A percentile compares a stretch with the other conserved stretches of the same genome.
phyloP scores from a whole-genome alignment of 2,113 vertebrate genomes.

The Pelusios castaneus region DNA sequence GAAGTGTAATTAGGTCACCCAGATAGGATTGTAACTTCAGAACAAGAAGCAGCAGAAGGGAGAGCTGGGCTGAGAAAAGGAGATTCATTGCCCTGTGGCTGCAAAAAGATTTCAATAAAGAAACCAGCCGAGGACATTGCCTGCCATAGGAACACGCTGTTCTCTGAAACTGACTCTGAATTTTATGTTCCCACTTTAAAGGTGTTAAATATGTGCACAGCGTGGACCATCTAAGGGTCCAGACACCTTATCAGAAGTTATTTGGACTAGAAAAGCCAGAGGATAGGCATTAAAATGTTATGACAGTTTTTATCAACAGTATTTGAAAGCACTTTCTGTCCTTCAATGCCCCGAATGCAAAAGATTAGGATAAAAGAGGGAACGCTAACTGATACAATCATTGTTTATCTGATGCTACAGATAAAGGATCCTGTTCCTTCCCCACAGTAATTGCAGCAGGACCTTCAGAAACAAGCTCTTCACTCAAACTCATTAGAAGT shows the following conservation, averaged over 20 bases:
- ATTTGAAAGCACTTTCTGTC: slow-evolving; percentile 11
- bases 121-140: not conserved
- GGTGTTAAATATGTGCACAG: not conserved
- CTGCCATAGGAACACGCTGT: not conserved
- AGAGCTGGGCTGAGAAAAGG: not conserved
- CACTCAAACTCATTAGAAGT: not conserved
- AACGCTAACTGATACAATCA: not conserved
- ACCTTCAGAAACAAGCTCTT: not conserved
- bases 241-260: not conserved
- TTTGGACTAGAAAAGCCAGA: slow-evolving; percentile 15
- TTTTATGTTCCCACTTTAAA: not conserved
- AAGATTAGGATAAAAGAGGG: not conserved
- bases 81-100: not conserved
- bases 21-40: not conserved
- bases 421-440: slow-evolving; percentile 9
- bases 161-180: not conserved
- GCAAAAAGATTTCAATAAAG: not conserved
- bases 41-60: not conserved
- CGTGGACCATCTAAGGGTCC: not conserved
- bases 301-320: fast-evolving
- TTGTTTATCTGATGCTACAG: not conserved
- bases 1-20: fast-evolving
- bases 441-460: not conserved
- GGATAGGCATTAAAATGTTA: slow-evolving; percentile 4
- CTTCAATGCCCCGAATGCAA: slow-evolving; percentile 10